These are phyloP conservation scores for Dendrolimus houi DNA, from an alignment of 2,888 invertebrate genomes.

Conservation along the genomic window DNA sequence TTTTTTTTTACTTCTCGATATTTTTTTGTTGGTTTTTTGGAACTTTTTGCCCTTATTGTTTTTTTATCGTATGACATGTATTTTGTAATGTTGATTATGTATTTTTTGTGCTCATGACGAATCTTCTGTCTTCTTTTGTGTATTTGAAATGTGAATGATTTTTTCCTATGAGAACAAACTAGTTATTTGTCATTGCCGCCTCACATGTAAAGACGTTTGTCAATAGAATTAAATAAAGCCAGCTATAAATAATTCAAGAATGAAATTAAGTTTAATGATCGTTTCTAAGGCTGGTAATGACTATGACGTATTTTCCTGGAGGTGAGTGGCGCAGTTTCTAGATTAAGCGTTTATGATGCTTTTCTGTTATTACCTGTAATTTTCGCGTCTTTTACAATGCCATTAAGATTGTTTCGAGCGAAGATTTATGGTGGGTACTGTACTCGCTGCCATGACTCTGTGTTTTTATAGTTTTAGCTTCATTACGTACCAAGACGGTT, in stretches of 20 bases:
- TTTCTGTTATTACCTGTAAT: background rate
- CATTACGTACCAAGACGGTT: too few relatives aligned
- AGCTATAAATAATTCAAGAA: constrained; percentile 31
- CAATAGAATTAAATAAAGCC: constrained; percentile 23
- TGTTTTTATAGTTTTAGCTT: too few relatives aligned
- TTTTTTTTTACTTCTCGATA: constrained; percentile 22
- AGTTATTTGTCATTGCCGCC: constrained; percentile 11
- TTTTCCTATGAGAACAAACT: background rate
- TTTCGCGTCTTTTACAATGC: background rate
- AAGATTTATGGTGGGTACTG: background rate
- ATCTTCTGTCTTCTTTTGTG: background rate
- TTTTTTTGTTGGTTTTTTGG: constrained; percentile 29
- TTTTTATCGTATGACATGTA: constrained; percentile 14
- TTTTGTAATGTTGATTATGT: constrained; percentile 4
- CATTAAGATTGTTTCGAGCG: background rate
- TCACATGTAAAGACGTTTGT: constrained; percentile 17
- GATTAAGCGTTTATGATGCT: background rate
- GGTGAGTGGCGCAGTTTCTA: background rate
- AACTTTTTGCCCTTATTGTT: constrained; percentile 16
- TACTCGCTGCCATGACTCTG: background rate
- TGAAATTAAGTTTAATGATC: constrained; percentile 36
- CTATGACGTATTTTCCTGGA: constrained; percentile 28
- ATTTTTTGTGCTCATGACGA: background rate
- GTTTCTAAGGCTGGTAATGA: constrained; percentile 33
- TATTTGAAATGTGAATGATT: background rate